Evolutionary conservation across 2,888 invertebrate species (phyloP).

Genomic region (Bombylius discolor): DNA sequence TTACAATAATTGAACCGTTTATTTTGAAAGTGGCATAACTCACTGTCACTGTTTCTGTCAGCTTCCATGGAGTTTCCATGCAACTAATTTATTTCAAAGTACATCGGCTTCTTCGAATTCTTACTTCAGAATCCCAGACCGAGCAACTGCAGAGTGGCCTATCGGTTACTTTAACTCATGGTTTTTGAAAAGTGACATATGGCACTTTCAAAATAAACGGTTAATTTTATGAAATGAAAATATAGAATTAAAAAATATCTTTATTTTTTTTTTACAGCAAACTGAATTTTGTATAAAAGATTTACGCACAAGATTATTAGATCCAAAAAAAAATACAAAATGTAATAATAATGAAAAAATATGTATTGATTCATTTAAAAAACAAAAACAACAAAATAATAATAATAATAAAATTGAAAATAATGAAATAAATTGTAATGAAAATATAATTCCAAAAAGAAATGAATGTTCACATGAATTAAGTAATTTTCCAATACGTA

Average conservation of each 20-base stretch:
- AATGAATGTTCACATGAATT: neutral
- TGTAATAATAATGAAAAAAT: neutral
- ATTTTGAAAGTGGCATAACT: too few relatives aligned
- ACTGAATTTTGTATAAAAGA: constrained; percentile 35
- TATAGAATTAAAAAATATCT: neutral
- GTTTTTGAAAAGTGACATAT: too few relatives aligned
- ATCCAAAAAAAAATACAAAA: constrained; percentile 7
- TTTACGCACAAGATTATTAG: constrained; percentile 27
- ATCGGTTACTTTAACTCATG: too few relatives aligned
- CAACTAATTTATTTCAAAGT: too few relatives aligned
- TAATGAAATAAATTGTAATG: neutral
- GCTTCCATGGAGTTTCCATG: too few relatives aligned
- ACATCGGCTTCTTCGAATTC: too few relatives aligned
- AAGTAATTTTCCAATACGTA: constrained; percentile 1
- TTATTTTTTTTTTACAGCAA: constrained; percentile 19
- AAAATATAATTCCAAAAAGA: too few relatives aligned
- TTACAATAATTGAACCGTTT: neutral
- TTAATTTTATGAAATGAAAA: neutral
- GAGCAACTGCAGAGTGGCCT: too few relatives aligned
- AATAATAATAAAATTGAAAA: neutral
- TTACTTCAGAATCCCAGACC: too few relatives aligned
- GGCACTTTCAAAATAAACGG: too few relatives aligned
- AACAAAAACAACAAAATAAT: neutral
- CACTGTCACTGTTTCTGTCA: too few relatives aligned
- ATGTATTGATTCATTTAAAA: too few relatives aligned